A percentile compares a stretch with the other conserved stretches of the same genome.
phyloP scores from a whole-genome alignment of 1,140 invertebrate species.

The Leptestheria dahalacensis region DNA sequence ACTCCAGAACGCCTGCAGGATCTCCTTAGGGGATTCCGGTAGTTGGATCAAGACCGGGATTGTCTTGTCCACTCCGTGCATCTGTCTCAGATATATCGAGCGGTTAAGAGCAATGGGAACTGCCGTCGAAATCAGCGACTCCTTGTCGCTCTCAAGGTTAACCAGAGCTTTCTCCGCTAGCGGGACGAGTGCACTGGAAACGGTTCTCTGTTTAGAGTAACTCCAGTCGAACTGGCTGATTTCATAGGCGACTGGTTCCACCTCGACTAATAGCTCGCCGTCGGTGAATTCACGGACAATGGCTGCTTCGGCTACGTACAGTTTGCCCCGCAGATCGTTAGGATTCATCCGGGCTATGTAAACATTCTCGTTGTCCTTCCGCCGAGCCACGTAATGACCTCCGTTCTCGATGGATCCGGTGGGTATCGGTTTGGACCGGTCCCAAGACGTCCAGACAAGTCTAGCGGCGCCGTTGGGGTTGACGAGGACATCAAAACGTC shows the following conservation, averaged over 20 bases:
- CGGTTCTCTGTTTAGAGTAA: not conserved
- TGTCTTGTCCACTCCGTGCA: not conserved
- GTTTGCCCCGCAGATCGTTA: not conserved
- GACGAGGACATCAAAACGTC: conserved; percentile 52
- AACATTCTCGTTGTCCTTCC: not conserved
- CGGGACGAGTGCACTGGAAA: not conserved
- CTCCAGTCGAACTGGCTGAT: not conserved
- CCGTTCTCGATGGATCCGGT: conserved; percentile 45
- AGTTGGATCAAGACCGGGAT: not conserved
- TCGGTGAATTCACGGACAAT: not conserved
- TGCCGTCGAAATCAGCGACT: not conserved
- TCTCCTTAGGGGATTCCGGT: not conserved
- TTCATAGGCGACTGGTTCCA: not conserved
- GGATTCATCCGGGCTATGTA: not conserved
- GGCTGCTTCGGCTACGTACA: not conserved
- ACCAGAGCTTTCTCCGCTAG: not conserved
- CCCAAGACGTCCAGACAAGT: conserved; percentile 52
- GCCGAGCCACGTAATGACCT: conserved; percentile 13
- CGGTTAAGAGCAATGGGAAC: not conserved
- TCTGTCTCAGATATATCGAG: not conserved
- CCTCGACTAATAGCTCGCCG: not conserved
- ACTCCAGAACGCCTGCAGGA: not conserved
- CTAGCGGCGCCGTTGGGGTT: conserved; percentile 59
- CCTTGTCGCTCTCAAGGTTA: not conserved
- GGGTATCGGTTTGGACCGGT: conserved; percentile 41